Percentiles rank a stretch among this genome's conserved stretches.
Evolutionary conservation across 2,797 vertebrate species (phyloP).

Genomic region (Perodicticus potto): DNA sequence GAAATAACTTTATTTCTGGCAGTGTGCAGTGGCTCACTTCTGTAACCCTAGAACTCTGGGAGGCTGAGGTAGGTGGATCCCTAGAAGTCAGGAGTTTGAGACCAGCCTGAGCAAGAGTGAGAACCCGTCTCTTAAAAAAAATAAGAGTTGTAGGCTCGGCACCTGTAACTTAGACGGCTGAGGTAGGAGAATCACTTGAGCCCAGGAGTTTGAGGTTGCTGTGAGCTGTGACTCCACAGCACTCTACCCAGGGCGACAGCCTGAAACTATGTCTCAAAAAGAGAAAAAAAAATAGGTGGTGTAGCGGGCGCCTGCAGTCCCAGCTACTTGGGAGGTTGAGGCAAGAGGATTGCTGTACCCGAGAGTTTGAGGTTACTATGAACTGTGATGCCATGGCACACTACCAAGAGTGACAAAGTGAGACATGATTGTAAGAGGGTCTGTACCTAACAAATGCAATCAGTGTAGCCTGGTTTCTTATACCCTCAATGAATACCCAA

Average conservation of each 20-base stretch:
- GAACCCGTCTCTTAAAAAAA: background rate
- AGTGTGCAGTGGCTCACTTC: background rate
- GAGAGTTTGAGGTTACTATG: background rate
- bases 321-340: background rate
- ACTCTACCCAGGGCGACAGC: too few species aligned
- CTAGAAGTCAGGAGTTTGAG: background rate
- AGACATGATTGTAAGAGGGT: too few species aligned
- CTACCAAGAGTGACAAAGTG: background rate
- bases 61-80: background rate
- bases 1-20: background rate
- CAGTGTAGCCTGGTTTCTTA: too few species aligned
- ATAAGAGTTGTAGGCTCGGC: too few species aligned
- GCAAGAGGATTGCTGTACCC: background rate
- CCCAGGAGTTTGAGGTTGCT: too few species aligned
- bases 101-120: background rate
- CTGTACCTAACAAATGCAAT: too few species aligned
- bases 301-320: background rate
- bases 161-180: too few species aligned
- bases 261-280: too few species aligned
- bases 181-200: too few species aligned
- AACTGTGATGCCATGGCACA: background rate
- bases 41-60: background rate
- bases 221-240: too few species aligned
- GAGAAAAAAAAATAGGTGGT: too few species aligned
- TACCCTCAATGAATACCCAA: too few species aligned